Conservation (phyloP, 1,140 invertebrate species). For the Penaeus vannamei region DNA sequence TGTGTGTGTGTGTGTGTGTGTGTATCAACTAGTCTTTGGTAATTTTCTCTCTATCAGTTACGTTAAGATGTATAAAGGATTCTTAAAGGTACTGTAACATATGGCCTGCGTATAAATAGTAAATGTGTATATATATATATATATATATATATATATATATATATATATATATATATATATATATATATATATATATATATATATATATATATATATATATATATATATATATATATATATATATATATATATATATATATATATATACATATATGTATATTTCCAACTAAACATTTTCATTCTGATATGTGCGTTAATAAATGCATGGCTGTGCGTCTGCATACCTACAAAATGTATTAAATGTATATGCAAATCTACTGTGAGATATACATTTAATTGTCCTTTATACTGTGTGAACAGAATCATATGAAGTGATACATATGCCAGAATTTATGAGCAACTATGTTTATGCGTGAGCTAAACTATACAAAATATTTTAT, state of each 20-base stretch:
- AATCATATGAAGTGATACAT: too few relatives aligned
- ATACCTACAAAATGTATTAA: too few relatives aligned
- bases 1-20: constrained; percentile 14
- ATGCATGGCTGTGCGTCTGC: not conserved
- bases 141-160: too few relatives aligned
- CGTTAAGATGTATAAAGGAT: not conserved
- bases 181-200: constrained; percentile 19
- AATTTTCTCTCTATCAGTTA: not conserved
- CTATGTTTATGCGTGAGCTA: too few relatives aligned
- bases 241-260: not conserved
- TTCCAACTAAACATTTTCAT: not conserved
- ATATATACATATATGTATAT: constrained; percentile 12
- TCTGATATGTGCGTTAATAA: not conserved
- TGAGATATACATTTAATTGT: too few relatives aligned
- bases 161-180: not conserved
- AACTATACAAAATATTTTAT: too few relatives aligned
- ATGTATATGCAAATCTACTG: too few relatives aligned
- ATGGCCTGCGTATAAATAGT: too few relatives aligned
- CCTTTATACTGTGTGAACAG: too few relatives aligned
- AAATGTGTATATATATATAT: too few relatives aligned
- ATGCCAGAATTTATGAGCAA: too few relatives aligned
- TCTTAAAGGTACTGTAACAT: too few relatives aligned
- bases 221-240: constrained; percentile 8
- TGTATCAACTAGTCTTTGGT: not conserved
- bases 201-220: constrained; percentile 18